Base-by-base conservation (phyloP, 2,113 vertebrate genomes). In the Dicerorhinus sumatrensis region DNA sequence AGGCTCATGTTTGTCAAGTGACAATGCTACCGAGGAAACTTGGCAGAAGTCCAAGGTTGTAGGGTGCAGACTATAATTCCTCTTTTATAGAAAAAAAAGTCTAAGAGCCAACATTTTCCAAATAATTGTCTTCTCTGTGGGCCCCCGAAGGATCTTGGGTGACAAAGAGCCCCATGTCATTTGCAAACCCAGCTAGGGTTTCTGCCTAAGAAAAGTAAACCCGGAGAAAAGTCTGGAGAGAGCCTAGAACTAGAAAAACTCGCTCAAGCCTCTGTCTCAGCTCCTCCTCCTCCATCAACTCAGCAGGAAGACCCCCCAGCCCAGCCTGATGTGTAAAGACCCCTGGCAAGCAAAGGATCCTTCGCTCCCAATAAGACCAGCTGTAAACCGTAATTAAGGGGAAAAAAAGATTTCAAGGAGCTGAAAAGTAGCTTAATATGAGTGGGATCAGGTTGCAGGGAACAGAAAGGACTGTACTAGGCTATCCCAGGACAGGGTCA, bases 141-240 rank as follows among this genome's bases (percentile, higher is more conserved):
- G 12, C 16, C n/a, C 77, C 62, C 4, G 3, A 25, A 80, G 89
- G 88, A 48, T 93, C 42, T 95, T 25, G 46, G 70, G 72, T 77
- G 83, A 95, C 93, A 96, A 69, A 97, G 93, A 84, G 75, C 60
- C 39, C 94, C 82, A 92, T 29, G 85, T 39, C 81, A 8, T 87
- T 33, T 92, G 92, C 86, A 97, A 97, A 36, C 60, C 90, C 21
- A 48, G 80, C 97, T 27, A 73, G 51, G 89, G 79, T 95, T 92
- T 58, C 91, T 75, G 86, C 91, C 97, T 62, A 88, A 94, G 95
- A 97, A 97, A 98, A 97, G 62, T 6, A 86, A 0, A 54, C 33
- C 80, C 72, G 76, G 69, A 84, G 92, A 69, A 89, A 29, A 87
- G 48, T 31, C 97, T 90, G 65, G 69, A 25, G 94, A 95, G 65